Evolutionary conservation across 2,113 vertebrate species (phyloP).

Genomic region (Gambusia affinis): DNA sequence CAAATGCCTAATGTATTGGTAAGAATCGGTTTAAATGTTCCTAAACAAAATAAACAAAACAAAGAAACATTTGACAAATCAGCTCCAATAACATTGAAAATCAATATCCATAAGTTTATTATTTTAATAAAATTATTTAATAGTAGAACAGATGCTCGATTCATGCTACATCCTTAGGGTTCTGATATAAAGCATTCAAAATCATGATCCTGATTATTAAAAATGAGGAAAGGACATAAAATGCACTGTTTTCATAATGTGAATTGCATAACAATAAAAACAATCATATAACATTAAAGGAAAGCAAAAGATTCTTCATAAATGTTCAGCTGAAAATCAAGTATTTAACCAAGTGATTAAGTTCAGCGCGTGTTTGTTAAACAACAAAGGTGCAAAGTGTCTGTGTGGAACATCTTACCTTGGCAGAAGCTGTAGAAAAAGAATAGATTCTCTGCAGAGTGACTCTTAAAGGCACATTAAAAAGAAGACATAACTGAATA

Average conservation of each 20-base stretch:
- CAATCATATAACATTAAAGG: slow-evolving; percentile 21
- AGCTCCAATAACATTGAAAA: neutral
- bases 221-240: slow-evolving; percentile 39
- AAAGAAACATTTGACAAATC: neutral
- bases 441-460: slow-evolving; percentile 47
- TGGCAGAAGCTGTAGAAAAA: slow-evolving; percentile 39
- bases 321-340: slow-evolving; percentile 9
- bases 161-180: slow-evolving; percentile 1
- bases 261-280: slow-evolving; percentile 3
- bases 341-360: slow-evolving; percentile 14
- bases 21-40: neutral
- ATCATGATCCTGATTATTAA: slow-evolving; percentile 35
- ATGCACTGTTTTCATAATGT: slow-evolving; percentile 18
- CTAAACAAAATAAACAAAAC: neutral
- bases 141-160: slow-evolving; percentile 1
- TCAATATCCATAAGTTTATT: neutral
- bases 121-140: neutral
- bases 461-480: slow-evolving; percentile 49
- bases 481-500: slow-evolving; percentile 38
- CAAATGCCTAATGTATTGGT: neutral
- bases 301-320: slow-evolving; percentile 5
- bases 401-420: slow-evolving; percentile 67
- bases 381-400: slow-evolving; percentile 8
- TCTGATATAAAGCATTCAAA: slow-evolving; percentile 18
- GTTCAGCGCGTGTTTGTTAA: slow-evolving; percentile 23